Conservation (phyloP, 2,797 vertebrate species). For the Acanthurus leucopareius region DNA sequence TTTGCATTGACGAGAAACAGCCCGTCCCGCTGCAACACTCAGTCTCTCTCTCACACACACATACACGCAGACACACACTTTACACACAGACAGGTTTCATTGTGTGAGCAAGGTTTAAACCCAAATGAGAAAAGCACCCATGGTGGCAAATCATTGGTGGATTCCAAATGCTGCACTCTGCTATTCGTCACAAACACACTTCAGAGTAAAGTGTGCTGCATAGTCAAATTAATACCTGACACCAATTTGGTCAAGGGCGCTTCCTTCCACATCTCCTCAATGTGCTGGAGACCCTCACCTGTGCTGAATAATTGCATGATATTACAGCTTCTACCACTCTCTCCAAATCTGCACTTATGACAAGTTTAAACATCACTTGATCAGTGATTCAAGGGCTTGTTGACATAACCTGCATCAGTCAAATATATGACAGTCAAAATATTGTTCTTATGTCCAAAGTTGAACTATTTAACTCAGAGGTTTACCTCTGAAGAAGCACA, state of each 20-base stretch:
- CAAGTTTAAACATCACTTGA: conserved; percentile 32
- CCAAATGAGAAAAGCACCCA: conserved; percentile 44
- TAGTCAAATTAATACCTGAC: conserved; percentile 76
- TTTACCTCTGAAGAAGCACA: not conserved
- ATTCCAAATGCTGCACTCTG: conserved; percentile 57
- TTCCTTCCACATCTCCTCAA: conserved; percentile 50
- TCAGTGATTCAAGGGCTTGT: conserved; percentile 5
- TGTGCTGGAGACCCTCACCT: conserved; percentile 52
- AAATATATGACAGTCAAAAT: not conserved
- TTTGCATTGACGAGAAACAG: conserved; percentile 75
- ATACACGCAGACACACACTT: conserved; percentile 31
- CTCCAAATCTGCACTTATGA: conserved; percentile 17
- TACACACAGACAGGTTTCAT: conserved; percentile 42
- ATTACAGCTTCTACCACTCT: conserved; percentile 50
- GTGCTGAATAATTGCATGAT: conserved; percentile 65
- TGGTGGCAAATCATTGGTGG: conserved; percentile 41
- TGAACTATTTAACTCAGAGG: not conserved
- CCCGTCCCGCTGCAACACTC: conserved; percentile 40
- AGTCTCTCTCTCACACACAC: not conserved
- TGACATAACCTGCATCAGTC: not conserved
- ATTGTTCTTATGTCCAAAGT: not conserved
- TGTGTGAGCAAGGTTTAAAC: conserved; percentile 38
- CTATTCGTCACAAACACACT: conserved; percentile 58
- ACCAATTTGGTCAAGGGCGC: conserved; percentile 65
- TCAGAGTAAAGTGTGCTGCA: conserved; percentile 50